Base-by-base conservation (phyloP, 53 echinoderm and acorn worm genomes). In the Paelopatides confundens region DNA sequence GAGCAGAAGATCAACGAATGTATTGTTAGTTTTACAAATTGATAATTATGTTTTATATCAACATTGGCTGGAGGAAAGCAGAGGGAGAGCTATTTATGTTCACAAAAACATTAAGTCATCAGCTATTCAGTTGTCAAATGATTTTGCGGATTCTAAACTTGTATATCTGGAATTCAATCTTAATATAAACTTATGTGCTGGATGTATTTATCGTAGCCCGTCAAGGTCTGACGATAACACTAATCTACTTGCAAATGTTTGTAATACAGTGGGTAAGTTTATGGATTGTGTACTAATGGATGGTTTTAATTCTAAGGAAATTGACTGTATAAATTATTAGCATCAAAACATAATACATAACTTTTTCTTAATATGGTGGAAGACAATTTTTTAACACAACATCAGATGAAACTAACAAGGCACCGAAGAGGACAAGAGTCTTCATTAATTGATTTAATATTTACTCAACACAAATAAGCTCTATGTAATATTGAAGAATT, bases 381-480 rank as follows among this genome's bases (percentile, higher is more conserved):
- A 28, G 36, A 62, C 18, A 62, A 63, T 6, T 63, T 82, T 62
- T 24, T 82, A 34, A 3, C n/a, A 1, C 63, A 62, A 5, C 62
- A 82, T 34, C 82, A 82, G 11, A 21, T 12, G 28, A 18, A 28
- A 7, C 33, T 17, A 4, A 82, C 82, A 4, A 62, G 82, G 37
- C 82, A 82, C 38, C 62, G 82, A 35, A 6, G 5, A 40, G 37
- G 63, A 21, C 82, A 82, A 34, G 62, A n/a, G 4, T 82, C 82
- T 13, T 82, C 63, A 12, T 37, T 63, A 1, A 13, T 82, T 34
- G 82, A 82, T 58, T 62, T 82, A 36, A 6, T 62, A 15, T 58
- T 82, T 82, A 82, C 82, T 2, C 62, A 82, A 63, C 63, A 82
- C 8, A 5, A 18, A 23, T 34, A 62, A 17, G 17, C 28, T 5